Evolutionary conservation across 64 coral and sea anemone species (phyloP), one percentile per base, ranked within the genome.

Genomic region (Montipora cactus): DNA sequence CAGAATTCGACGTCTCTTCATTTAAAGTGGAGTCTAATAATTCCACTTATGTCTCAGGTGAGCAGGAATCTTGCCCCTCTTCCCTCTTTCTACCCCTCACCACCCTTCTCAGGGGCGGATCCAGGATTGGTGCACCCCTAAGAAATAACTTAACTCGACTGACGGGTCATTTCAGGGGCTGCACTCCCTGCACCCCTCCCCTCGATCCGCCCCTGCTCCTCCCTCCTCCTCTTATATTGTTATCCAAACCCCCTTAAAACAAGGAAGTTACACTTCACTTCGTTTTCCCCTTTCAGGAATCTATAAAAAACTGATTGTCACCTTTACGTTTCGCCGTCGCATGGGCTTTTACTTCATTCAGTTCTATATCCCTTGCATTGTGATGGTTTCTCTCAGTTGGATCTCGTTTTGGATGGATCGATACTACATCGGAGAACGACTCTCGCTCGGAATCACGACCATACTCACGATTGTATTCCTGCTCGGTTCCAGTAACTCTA

Each of bases 331-430:
- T 59, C 88, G 81, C 22, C 95, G 95, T 16, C 92, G 95, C 58
- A 97, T 97, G 92, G 95, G 92, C 1, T 97, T 97, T 47, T 97
- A 97, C 22, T 92, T 94, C 49, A 97, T 97, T 18, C 95, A 97
- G 9, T 97, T 94, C 51, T 97, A 97, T 76, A 94, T 94, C 45
- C 95, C 95, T 16, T 94, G 95, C 48, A 97, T 97, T 50, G 92
- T 97, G 16, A 97, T 97, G 95, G 95, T 97, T 28, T 74, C 90
- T 22, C 49, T 97, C 6, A 97, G 95, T 59, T 97, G 95, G 95
- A 94, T 97, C 55, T 97, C 95, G 0, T 97, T 97, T 75, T 97
- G 95, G 95, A 97, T 97, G 95, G 95, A 97, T 81, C 92, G 89
- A 59, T 91, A 87, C 79, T 97, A 94, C 82, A 97, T 97, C 59